phyloP scores from a whole-genome alignment of 2,113 vertebrate genomes.

The Myanophis thanlyinensis region DNA sequence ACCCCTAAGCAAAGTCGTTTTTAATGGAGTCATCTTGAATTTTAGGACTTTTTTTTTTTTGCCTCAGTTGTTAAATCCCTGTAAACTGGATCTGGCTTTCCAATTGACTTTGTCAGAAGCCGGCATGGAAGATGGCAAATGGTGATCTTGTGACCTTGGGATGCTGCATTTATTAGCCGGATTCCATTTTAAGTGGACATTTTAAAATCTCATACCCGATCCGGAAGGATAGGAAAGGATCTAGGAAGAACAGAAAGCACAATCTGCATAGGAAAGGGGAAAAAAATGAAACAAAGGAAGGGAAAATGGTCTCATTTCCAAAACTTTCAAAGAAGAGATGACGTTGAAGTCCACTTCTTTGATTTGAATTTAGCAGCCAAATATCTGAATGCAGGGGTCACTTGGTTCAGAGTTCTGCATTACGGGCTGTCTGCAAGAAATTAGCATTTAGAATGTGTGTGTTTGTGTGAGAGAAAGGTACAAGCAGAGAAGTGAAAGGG shows the following conservation, averaged over 20 bases:
- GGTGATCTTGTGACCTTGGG: neutral
- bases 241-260: neutral
- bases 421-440: neutral
- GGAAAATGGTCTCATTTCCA: neutral
- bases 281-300: no score
- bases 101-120: neutral
- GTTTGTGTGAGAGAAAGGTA: neutral
- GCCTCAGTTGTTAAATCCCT: neutral
- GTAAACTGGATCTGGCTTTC: neutral
- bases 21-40: neutral
- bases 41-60: neutral
- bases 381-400: neutral
- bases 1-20: neutral
- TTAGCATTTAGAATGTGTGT: neutral
- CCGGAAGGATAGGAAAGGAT: neutral
- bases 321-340: neutral
- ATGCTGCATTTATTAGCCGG: neutral
- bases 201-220: neutral
- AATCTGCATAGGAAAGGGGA: neutral
- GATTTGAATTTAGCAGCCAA: neutral
- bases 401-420: neutral
- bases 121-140: neutral
- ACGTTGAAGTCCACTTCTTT: neutral
- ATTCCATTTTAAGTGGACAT: neutral
- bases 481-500: neutral